Base-by-base conservation (phyloP, 2,888 invertebrate species). In the Pyralis farinalis region DNA sequence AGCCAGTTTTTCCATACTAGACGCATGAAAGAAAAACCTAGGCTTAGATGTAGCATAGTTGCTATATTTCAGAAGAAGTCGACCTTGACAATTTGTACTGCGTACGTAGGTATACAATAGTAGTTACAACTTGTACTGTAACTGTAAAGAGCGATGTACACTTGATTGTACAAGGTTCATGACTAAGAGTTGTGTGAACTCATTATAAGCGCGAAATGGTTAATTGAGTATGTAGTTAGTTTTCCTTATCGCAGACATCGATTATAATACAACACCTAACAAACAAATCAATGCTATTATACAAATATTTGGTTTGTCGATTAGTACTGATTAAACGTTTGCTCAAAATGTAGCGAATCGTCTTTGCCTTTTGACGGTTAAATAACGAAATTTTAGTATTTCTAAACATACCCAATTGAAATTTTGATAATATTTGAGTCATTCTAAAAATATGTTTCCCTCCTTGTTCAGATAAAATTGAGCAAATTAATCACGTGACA, bases 261-360 rank as follows among this genome's bases (percentile, higher is more conserved):
- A 37, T 37, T 34, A 29, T 37, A 11, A 37, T 25, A 36, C 29
- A 32, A 11, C 33, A 37, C 30, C 31, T 44, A 42, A 45, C 44
- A 44, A 44, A 48, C 43, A 47, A 58, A 44, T 58, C 52, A 58
- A 59, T 53, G 44, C 46, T 57, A 43, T 45, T 52, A 47, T 47
- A 52, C 52, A 45, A 71, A 69, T 78, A 74, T 80, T 80, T 74
- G 67, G 47, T 50, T 46, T 55, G 53, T 44, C 59, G 67, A 74
- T 80, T 74, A 75, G 64, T 60, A 55, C 55, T 65, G 61, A 72
- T 70, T 63, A 63, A 63, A 67, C 53, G 56, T 51, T 51, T 58
- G 63, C 59, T 62, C 58, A 49, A 71, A 70, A 66, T 68, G 63
- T 66, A 63, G 57, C 69, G 50, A 75, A 72, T 77, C 74, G 77